Percentiles rank a stretch among this genome's conserved stretches.
Evolutionary conservation across 1,140 invertebrate genomes (phyloP).

Genomic region (Magallana gigas): DNA sequence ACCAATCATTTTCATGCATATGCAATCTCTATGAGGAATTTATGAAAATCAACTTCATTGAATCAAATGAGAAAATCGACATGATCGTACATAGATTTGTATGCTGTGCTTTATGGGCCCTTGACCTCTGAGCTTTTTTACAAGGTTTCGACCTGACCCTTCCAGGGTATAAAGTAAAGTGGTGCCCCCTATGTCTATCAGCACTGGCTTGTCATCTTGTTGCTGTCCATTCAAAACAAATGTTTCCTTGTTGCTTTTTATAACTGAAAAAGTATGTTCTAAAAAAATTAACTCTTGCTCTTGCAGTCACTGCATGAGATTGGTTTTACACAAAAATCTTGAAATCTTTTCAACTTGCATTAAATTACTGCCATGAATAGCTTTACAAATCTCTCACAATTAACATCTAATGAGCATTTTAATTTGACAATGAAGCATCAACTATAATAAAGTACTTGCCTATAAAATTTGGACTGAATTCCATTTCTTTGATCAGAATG

Average conservation of each 20-base stretch:
- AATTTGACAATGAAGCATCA: too few relatives aligned
- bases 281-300: background rate
- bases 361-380: too few relatives aligned
- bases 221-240: background rate
- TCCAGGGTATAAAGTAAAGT: background rate
- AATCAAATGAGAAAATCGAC: background rate
- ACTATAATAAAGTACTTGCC: background rate
- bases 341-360: too few relatives aligned
- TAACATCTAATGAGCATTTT: too few relatives aligned
- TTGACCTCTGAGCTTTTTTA: background rate
- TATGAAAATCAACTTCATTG: too few relatives aligned
- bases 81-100: background rate
- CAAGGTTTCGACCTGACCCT: background rate
- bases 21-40: too few relatives aligned
- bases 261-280: background rate
- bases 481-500: background rate
- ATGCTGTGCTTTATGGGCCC: background rate
- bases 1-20: too few relatives aligned
- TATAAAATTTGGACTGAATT: slow-evolving; percentile 27
- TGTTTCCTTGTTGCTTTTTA: background rate
- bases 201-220: background rate
- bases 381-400: too few relatives aligned
- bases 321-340: too few relatives aligned
- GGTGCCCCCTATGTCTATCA: background rate
- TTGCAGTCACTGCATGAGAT: too few relatives aligned